A percentile compares a stretch with the other conserved stretches of the same genome.
phyloP scores from a whole-genome alignment of 2,113 vertebrate species.

The human region DNA sequence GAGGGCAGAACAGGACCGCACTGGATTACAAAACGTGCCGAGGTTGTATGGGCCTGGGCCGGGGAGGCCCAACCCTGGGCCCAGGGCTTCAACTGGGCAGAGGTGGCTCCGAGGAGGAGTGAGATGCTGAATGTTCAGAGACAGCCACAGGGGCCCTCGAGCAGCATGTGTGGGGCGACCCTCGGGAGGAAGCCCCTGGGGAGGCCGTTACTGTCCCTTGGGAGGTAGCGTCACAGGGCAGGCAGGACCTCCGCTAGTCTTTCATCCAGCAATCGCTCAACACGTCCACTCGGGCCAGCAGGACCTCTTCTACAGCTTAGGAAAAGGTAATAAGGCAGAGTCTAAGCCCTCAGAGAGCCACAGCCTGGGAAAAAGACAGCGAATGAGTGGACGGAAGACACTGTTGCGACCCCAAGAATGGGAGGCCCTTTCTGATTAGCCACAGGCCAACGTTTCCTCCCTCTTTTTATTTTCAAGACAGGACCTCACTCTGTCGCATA shows the following conservation, averaged over 20 bases:
- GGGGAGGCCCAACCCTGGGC: background rate
- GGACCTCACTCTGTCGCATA: too few relatives aligned
- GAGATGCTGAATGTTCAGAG: rapidly evolving
- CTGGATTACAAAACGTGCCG: background rate
- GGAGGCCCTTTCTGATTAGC: too few relatives aligned
- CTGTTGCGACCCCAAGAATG: too few relatives aligned
- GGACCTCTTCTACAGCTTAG: background rate
- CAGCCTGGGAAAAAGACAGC: background rate
- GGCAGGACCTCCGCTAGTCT: rapidly evolving
- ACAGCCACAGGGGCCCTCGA: background rate
- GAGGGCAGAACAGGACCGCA: background rate
- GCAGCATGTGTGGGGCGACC: rapidly evolving
- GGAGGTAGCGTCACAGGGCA: background rate
- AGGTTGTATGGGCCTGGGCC: too few relatives aligned
- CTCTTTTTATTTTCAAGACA: too few relatives aligned
- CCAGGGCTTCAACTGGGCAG: background rate
- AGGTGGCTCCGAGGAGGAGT: too few relatives aligned
- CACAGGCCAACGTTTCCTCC: too few relatives aligned
- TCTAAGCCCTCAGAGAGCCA: background rate
- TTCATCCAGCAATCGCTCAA: rapidly evolving
- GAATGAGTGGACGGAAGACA: background rate
- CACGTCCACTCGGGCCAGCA: background rate
- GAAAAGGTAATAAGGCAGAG: background rate
- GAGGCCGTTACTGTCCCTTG: background rate
- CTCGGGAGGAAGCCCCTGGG: background rate